These are phyloP conservation scores for Pitta sordida DNA, from an alignment of 2,113 vertebrate genomes.

Conservation along the genomic window DNA sequence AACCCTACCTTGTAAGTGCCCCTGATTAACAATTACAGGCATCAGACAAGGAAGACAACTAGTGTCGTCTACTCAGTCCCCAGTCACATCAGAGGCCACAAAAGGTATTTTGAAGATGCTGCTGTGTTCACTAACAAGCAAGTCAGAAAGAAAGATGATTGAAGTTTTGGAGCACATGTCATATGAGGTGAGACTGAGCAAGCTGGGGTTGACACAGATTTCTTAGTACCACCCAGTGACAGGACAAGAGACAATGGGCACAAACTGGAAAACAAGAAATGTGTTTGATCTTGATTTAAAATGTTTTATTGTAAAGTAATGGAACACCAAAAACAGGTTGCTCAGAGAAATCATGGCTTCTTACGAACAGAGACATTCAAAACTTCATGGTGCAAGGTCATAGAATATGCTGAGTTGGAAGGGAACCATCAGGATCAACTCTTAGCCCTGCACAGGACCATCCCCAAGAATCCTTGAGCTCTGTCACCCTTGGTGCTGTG, in stretches of 20 bases:
- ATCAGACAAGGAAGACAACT: background rate
- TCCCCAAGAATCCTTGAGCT: background rate
- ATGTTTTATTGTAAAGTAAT: background rate
- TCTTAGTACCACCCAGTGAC: background rate
- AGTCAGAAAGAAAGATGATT: background rate
- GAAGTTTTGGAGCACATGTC: background rate
- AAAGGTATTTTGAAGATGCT: background rate
- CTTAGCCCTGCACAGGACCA: background rate
- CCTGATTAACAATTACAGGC: background rate
- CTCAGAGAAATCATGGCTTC: background rate
- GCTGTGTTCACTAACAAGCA: background rate
- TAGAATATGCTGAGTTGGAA: background rate
- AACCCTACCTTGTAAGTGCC: background rate
- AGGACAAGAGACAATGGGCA: background rate
- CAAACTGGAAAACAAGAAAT: background rate
- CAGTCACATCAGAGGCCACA: background rate
- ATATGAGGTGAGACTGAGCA: background rate
- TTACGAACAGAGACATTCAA: background rate
- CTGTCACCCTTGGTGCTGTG: background rate
- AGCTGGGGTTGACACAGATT: background rate
- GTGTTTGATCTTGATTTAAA: background rate
- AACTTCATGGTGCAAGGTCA: background rate
- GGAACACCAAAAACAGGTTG: background rate
- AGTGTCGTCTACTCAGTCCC: background rate
- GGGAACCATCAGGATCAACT: background rate